Evolutionary conservation across 2,888 invertebrate genomes (phyloP), one percentile per base, ranked within the genome.

Genomic region (Acanthosepion esculentum): DNA sequence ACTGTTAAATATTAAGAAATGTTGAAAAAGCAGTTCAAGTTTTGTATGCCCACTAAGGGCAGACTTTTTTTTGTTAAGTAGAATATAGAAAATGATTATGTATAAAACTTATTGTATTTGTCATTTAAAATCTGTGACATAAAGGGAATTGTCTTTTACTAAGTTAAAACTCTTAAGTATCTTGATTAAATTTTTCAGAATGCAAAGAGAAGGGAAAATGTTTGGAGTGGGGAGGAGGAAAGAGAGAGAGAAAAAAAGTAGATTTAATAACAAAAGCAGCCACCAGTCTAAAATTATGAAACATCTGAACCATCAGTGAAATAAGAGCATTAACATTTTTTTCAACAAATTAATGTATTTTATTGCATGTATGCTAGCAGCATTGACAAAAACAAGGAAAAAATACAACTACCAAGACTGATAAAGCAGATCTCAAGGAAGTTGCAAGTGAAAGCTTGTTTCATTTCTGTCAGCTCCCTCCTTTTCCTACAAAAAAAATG

Each of bases 341-440:
- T 59, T 23, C 20, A 59, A 59, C 59, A 59, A 7, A 12, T n/a
- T 78, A 78, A 78, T 78, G 78, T 78, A 78, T 78, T 10, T 78
- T 78, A 78, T 78, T 78, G n/a, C 78, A 78, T 78, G 78, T 78
- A 12, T 78, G 78, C n/a, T 78, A n/a, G 78, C n/a, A 78, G n/a
- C 78, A 78, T 78, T 78, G 59, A 59, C 59, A 59, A 23, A 59
- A 59, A 23, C 0, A 55, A 15, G 59, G 23, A 7, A 6, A 20
- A 5, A 23, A 23, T 59, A 59, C 59, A 59, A 59, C 59, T 7
- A 59, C 59, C 59, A 59, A 59, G 59, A 78, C 12, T 78, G 78
- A n/a, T 8, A 78, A n/a, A 15, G 33, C 10, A n/a, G n/a, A 78
- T n/a, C n/a, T 33, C 20, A 12, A 78, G 78, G 33, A 78, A n/a